Evolutionary conservation across 2,797 vertebrate genomes (phyloP), one percentile per base, ranked within the genome.

Genomic region (Cirrhinus molitorella): DNA sequence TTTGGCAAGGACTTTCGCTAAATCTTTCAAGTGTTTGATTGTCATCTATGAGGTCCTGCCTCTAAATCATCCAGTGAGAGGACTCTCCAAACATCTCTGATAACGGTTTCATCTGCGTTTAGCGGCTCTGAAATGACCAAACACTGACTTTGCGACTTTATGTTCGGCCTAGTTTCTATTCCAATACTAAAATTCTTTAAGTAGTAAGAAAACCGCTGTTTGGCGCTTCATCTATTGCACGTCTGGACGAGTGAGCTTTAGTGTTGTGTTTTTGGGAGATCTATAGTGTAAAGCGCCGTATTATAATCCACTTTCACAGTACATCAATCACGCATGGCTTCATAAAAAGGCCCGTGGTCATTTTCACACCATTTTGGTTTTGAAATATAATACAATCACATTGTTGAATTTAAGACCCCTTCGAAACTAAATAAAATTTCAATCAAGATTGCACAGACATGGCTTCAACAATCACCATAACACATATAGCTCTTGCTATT

Each of bases 401-500:
- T 59, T 53, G 55, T 59, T 40, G 49, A 88, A 87, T 85, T 85
- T 70, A 88, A 87, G 78, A 85, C 74, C 75, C 71, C 55, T 85
- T 66, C 70, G 82, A 57, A 86, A 70, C 51, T 74, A 79, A 79
- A 45, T 19, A 37, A 73, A 65, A 70, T 66, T 9, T 49, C 51
- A 72, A 43, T 85, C 87, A 77, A 67, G 83, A 95, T 95, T 95
- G 94, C 94, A 95, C 93, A 93, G 88, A 92, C 86, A 89, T 72
- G 92, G 92, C 93, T 88, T 91, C 74, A 92, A 92, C 91, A 94
- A 91, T 89, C 92, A 94, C 91, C 91, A 92, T 91, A 90, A 92
- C 71, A 90, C 90, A 88, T 70, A 89, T 88, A 88, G 88, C 90
- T 95, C 93, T 95, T 92, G 92, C 88, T 90, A 93, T 93, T 91